Percentiles rank a stretch among this genome's conserved stretches.
Evolutionary conservation across 2,888 invertebrate species (phyloP).

Genomic region (Metellina segmentata): DNA sequence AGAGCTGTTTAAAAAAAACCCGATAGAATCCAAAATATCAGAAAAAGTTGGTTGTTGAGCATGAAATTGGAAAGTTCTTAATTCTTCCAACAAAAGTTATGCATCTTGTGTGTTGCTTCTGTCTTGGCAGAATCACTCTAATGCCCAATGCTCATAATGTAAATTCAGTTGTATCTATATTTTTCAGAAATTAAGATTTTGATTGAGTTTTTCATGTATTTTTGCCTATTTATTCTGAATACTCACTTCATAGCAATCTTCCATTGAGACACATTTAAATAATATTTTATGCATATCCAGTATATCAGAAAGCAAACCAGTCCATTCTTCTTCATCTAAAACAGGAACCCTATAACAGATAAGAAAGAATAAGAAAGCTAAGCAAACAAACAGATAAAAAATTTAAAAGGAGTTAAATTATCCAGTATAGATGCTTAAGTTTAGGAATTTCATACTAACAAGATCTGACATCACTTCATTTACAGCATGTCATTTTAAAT

Average conservation of each 20-base stretch:
- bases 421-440: no score
- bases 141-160: neutral
- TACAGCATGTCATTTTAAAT: no score
- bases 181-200: neutral
- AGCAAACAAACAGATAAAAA: no score
- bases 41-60: no score
- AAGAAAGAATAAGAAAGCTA: neutral
- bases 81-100: no score
- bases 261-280: conserved; percentile 84
- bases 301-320: conserved; percentile 86
- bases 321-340: conserved; percentile 84
- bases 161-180: neutral
- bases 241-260: conserved; percentile 83
- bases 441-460: no score
- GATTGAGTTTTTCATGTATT: neutral
- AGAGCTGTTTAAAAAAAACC: no score
- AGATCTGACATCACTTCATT: no score
- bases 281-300: conserved; percentile 85
- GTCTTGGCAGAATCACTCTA: no score
- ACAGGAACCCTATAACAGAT: conserved; percentile 79
- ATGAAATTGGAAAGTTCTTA: no score
- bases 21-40: no score
- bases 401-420: neutral
- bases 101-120: no score
- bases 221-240: neutral